phyloP scores from a whole-genome alignment of 2,113 vertebrate species.

The Tilapia sparmanii region DNA sequence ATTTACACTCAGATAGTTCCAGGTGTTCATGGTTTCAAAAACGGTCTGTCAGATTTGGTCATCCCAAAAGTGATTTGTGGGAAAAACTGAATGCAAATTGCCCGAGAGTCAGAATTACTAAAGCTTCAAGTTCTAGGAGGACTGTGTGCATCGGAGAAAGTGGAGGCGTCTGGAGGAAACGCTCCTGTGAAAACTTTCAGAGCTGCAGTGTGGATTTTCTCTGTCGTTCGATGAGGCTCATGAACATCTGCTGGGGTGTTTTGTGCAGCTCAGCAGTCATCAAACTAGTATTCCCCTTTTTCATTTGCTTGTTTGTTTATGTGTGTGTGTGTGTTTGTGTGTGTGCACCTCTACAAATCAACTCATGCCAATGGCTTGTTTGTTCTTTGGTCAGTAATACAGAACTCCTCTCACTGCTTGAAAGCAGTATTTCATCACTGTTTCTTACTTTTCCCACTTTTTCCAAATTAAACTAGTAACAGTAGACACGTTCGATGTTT shows the following conservation, averaged over 20 bases:
- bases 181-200: neutral
- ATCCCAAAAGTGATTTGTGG: neutral
- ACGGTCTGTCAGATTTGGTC: neutral
- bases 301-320: neutral
- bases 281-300: neutral
- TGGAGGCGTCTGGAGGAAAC: neutral
- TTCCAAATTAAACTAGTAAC: neutral
- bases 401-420: neutral
- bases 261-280: neutral
- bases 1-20: neutral
- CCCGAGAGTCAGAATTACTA: neutral
- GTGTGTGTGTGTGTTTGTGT: neutral
- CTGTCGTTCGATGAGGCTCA: neutral
- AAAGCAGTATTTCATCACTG: neutral
- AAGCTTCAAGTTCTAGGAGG: neutral
- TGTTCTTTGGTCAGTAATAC: neutral
- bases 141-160: neutral
- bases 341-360: neutral
- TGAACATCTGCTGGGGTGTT: neutral
- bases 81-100: neutral
- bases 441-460: neutral
- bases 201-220: neutral
- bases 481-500: neutral
- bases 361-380: neutral
- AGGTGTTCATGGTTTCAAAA: neutral